phyloP scores from a whole-genome alignment of 1,140 invertebrate genomes.

The Drosophila tropicalis region DNA sequence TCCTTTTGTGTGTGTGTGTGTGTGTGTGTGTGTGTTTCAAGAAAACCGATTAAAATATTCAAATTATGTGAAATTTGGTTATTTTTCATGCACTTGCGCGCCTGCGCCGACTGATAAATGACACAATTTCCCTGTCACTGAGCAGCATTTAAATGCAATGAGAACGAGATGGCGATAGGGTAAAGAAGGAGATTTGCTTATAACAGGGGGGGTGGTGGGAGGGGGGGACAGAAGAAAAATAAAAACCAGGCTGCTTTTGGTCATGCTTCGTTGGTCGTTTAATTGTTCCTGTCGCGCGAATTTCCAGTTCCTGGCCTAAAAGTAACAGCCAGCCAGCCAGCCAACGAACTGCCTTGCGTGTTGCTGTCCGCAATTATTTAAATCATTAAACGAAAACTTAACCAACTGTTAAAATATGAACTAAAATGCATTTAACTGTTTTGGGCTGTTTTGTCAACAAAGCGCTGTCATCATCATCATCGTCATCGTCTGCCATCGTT shows the following conservation, averaged over 20 bases:
- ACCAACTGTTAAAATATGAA: conserved; percentile 81
- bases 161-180: not conserved
- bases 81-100: conserved; percentile 45
- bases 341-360: conserved; percentile 35
- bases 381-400: conserved; percentile 79
- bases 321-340: conserved; percentile 30
- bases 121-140: conserved; percentile 63
- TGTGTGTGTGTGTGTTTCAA: conserved; percentile 22
- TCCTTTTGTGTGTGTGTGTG: conserved; percentile 5
- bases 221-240: too few species aligned
- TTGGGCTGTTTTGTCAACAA: conserved; percentile 79
- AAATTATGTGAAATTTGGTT: conserved; percentile 63
- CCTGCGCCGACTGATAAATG: conserved; percentile 75
- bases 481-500: conserved; percentile 19
- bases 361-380: conserved; percentile 70
- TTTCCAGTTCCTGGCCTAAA: conserved; percentile 56
- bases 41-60: conserved; percentile 79
- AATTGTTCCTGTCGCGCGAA: conserved; percentile 79
- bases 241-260: conserved; percentile 3
- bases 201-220: too few species aligned
- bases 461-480: conserved; percentile 62
- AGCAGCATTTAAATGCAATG: conserved; percentile 59
- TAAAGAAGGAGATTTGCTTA: not conserved
- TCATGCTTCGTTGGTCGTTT: conserved; percentile 71
- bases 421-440: conserved; percentile 81